Evolutionary conservation across 1,140 invertebrate genomes (phyloP), one percentile per base, ranked within the genome.

Genomic region (Belonocnema kinseyi): DNA sequence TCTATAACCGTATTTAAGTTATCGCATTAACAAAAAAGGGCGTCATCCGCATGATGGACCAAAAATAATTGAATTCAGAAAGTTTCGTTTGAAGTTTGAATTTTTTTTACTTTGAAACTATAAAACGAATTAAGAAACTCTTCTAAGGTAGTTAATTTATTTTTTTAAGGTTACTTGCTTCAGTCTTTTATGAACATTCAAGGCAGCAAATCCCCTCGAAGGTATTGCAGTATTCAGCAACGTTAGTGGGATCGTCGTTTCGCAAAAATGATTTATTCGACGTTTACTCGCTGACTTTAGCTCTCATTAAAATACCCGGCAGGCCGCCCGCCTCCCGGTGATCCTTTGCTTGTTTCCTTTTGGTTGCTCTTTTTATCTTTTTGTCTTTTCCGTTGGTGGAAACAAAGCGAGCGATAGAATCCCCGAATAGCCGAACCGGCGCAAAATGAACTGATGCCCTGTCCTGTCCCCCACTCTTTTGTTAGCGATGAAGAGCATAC

Each of bases 291-390:
- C 84, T 84, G 85, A 85, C 86, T 88, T 88, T 88, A 85, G 86
- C 83, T 85, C 87, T 89, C 88, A 87, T 89, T 89, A 89, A 90
- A 90, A 89, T 89, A 88, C 88, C 84, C 86, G 80, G 74, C 82
- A 72, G 82, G 77, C 79, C 74, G 77, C 82, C 82, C 75, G 58
- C 77, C 26, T 66, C 61, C 61, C 56, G 66, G 53, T 71, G 58
- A 71, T 50, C 54, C n/a, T 72, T 74, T 17, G 56, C 71, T 81
- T 82, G 77, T 78, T 79, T 73, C 52, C 40, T 77, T 78, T 50
- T 58, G 52, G 17, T 6, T 74, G 17, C 19, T 56, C 11, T 56
- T 75, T 14, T 73, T 83, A 5, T 33, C 26, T 46, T 78, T 53
- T 14, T 72, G 52, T 61, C 50, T 77, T 50, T 40, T 33, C 14